Evolutionary conservation across 2,888 invertebrate genomes (phyloP).

Genomic region (Perizoma flavofasciatum): DNA sequence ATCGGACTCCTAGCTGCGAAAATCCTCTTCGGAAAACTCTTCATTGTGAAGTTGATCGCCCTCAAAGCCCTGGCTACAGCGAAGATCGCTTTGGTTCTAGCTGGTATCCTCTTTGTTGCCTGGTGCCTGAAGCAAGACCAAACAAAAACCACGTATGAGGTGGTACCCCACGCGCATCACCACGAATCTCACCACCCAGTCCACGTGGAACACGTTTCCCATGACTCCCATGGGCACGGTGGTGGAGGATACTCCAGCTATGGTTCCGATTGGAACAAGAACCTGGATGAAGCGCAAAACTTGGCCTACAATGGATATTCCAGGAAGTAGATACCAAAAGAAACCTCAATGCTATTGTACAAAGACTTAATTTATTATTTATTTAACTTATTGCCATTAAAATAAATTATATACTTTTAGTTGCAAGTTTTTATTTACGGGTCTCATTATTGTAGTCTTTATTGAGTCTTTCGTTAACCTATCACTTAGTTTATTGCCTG

Average conservation of each 20-base stretch:
- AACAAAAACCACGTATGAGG: slow-evolving; percentile 76
- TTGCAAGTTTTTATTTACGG: background rate
- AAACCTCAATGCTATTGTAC: slow-evolving; percentile 59
- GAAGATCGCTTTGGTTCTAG: slow-evolving; percentile 90
- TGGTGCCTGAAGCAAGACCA: slow-evolving; percentile 75
- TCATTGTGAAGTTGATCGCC: slow-evolving; percentile 91
- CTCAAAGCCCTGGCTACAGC: slow-evolving; percentile 92
- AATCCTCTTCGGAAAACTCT: slow-evolving; percentile 79
- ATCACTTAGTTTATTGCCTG: too few relatives aligned
- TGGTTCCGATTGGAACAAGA: slow-evolving; percentile 78
- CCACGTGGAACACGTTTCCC: slow-evolving; percentile 78
- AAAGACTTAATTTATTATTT: slow-evolving; percentile 66
- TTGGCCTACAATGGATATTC: slow-evolving; percentile 88
- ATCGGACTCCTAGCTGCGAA: slow-evolving; percentile 85
- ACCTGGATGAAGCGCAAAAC: slow-evolving; percentile 87
- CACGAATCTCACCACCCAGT: slow-evolving; percentile 86
- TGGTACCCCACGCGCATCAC: slow-evolving; percentile 73
- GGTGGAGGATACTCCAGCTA: slow-evolving; percentile 64
- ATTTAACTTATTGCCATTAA: slow-evolving; percentile 75
- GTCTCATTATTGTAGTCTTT: too few relatives aligned
- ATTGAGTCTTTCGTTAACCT: too few relatives aligned
- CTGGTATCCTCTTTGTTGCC: slow-evolving; percentile 85
- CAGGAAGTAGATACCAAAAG: slow-evolving; percentile 43
- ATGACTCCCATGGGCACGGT: slow-evolving; percentile 66
- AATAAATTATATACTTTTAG: slow-evolving; percentile 55